Percentiles rank a stretch among this genome's conserved stretches.
Conservation (phyloP, 2,113 vertebrate genomes). For the Lutjanus erythropterus region DNA sequence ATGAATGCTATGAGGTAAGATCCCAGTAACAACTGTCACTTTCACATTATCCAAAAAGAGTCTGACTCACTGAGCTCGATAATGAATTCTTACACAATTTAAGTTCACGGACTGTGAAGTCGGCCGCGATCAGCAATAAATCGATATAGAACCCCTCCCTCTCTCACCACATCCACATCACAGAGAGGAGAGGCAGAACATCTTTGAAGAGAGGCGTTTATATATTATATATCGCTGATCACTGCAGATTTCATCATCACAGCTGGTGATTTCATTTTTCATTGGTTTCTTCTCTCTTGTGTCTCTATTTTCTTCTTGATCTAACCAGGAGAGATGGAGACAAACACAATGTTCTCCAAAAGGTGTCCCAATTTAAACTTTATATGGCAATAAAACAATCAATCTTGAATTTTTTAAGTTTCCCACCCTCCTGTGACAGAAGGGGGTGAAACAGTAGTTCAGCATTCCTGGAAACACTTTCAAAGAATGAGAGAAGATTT, state of each 20-base stretch:
- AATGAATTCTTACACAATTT: constrained; percentile 54
- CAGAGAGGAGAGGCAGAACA: neutral
- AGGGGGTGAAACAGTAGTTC: neutral
- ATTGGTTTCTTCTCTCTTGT: neutral
- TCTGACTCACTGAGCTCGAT: constrained; percentile 42
- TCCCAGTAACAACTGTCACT: constrained; percentile 46
- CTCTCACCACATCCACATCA: constrained; percentile 13
- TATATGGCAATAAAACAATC: too few species aligned
- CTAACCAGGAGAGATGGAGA: neutral
- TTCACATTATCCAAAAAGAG: constrained; percentile 35
- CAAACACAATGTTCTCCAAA: neutral
- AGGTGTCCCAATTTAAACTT: constrained; percentile 1
- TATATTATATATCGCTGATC: constrained; percentile 33
- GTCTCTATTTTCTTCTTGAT: neutral
- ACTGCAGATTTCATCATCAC: constrained; percentile 37
- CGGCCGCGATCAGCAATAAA: constrained; percentile 35
- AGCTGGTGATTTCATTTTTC: constrained; percentile 37
- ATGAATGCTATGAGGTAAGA: constrained; percentile 30
- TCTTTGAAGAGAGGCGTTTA: constrained; percentile 20
- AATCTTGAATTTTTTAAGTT: too few species aligned
- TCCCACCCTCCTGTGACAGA: too few species aligned
- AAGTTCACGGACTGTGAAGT: constrained; percentile 51
- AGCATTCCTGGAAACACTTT: neutral
- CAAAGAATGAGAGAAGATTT: neutral
- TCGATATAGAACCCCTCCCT: neutral